Percentiles rank a stretch among this genome's conserved stretches.
Conservation (phyloP, 2,888 invertebrate species). For the Pseudococcus jackbeardsleyi region DNA sequence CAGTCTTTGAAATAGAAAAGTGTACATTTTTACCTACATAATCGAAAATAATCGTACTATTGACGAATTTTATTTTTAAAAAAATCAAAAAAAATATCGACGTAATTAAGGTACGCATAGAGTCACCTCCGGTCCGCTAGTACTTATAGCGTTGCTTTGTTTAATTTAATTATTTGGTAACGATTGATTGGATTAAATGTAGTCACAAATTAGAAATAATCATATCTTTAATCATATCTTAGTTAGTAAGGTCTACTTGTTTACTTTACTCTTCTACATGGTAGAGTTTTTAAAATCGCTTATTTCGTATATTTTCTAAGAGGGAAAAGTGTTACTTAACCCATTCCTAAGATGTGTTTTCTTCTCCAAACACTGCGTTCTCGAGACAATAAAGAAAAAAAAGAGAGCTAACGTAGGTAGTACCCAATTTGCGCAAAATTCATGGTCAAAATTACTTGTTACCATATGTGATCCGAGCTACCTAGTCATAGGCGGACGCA, state of each 20-base stretch:
- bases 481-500: constrained; percentile 32
- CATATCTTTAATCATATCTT: constrained; percentile 53
- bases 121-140: constrained; percentile 9
- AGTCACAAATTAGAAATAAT: constrained; percentile 51
- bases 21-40: not conserved
- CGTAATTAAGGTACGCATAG: not conserved
- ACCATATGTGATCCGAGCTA: constrained; percentile 34
- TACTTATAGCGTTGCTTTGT: constrained; percentile 14
- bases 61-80: not conserved
- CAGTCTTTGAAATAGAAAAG: not conserved
- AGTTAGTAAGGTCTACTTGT: constrained; percentile 24
- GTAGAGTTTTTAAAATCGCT: not conserved
- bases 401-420: constrained; percentile 24
- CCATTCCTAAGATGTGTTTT: not conserved
- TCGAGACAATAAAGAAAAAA: not conserved
- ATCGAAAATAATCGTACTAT: not conserved
- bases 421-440: not conserved
- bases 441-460: constrained; percentile 14
- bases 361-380: not conserved
- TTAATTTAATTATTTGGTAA: not conserved
- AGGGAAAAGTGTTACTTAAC: not conserved
- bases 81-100: not conserved
- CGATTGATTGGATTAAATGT: constrained; percentile 26
- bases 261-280: not conserved
- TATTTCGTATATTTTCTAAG: not conserved